Evolutionary conservation across 2,113 vertebrate species (phyloP).

Genomic region (Kryptolebias marmoratus): DNA sequence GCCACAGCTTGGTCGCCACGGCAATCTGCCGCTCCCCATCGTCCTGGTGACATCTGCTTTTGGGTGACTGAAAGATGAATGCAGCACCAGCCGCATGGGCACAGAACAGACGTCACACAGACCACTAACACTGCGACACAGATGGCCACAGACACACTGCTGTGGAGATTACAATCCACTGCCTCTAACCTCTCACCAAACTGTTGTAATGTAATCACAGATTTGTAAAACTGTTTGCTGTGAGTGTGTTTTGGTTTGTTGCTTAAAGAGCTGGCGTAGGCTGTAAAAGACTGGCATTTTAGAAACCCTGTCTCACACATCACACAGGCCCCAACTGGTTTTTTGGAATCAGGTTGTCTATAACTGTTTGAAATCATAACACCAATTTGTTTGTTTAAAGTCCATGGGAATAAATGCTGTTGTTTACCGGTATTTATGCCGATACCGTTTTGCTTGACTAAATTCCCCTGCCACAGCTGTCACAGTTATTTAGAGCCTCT

Average conservation of each 20-base stretch:
- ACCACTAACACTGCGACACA: constrained; percentile 69
- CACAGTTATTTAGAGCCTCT: constrained; percentile 75
- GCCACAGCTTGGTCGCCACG: constrained; percentile 67
- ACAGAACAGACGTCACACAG: constrained; percentile 70
- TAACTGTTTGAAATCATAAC: constrained; percentile 35
- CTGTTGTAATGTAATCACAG: constrained; percentile 49
- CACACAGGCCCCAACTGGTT: constrained; percentile 16
- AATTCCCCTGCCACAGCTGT: constrained; percentile 73
- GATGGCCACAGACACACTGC: constrained; percentile 67
- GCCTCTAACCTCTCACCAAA: constrained; percentile 49
- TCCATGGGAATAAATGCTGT: constrained; percentile 37
- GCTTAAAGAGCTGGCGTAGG: constrained; percentile 39
- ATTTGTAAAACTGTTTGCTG: constrained; percentile 39
- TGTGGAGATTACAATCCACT: constrained; percentile 64
- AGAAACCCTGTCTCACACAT: constrained; percentile 14
- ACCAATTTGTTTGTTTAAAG: constrained; percentile 47
- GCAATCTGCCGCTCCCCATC: constrained; percentile 79
- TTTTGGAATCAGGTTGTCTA: constrained; percentile 11
- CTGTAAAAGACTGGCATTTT: constrained; percentile 10
- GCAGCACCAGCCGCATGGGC: constrained; percentile 69
- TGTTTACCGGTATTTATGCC: constrained; percentile 68
- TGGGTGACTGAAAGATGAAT: constrained; percentile 80
- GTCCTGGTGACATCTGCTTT: constrained; percentile 81
- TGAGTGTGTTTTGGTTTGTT: constrained; percentile 34
- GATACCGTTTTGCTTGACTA: constrained; percentile 69